A percentile compares a stretch with the other conserved stretches of the same genome.
Conservation (phyloP, 2,797 vertebrate genomes). For the Holocentrus rufus region DNA sequence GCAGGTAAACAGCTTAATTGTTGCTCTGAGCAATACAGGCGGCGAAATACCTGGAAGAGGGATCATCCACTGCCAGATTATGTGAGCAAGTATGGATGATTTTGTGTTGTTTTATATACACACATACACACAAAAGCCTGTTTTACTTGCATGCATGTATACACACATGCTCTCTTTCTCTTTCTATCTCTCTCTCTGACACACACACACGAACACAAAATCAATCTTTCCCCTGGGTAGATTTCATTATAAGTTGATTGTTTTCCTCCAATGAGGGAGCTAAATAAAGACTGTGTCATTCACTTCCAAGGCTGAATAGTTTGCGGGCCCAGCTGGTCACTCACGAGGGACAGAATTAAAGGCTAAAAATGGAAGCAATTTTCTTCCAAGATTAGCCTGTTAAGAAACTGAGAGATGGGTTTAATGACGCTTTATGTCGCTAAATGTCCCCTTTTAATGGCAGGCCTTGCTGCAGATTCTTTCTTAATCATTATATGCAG, state of each 20-base stretch:
- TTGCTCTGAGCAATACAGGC: background rate
- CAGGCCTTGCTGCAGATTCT: conserved; percentile 28
- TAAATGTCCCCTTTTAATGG: conserved; percentile 46
- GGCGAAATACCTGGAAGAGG: background rate
- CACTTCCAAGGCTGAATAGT: conserved; percentile 58
- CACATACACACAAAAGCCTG: background rate
- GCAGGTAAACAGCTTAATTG: too few relatives aligned
- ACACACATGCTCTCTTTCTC: background rate
- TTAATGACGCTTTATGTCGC: conserved; percentile 70
- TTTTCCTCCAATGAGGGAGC: conserved; percentile 51
- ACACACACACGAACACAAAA: background rate
- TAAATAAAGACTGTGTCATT: conserved; percentile 58
- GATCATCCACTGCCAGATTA: too few relatives aligned
- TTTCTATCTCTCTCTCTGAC: background rate
- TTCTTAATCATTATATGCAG: conserved; percentile 36
- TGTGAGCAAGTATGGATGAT: too few relatives aligned
- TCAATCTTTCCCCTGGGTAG: conserved; percentile 19
- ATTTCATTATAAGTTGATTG: conserved; percentile 48
- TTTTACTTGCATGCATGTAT: background rate
- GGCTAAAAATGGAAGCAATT: conserved; percentile 80
- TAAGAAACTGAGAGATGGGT: conserved; percentile 66
- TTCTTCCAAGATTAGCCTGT: conserved; percentile 74
- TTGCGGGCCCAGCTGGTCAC: conserved; percentile 70
- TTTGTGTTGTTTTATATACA: too few relatives aligned
- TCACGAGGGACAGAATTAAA: conserved; percentile 75